phyloP scores from a whole-genome alignment of 2,888 invertebrate species.

The Stratiomys singularior region DNA sequence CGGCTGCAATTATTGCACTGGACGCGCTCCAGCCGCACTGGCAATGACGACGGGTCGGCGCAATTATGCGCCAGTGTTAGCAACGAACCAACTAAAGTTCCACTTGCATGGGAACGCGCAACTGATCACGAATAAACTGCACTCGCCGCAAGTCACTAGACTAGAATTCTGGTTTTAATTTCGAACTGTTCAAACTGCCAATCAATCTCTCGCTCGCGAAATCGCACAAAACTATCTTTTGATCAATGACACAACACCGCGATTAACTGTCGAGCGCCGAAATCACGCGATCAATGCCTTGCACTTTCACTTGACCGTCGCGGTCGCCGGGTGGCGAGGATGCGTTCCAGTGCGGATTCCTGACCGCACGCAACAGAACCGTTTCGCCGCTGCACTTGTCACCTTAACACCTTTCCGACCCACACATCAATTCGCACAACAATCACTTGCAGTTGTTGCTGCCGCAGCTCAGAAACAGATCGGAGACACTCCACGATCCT shows the following conservation, averaged over 20 bases:
- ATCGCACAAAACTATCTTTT: no score
- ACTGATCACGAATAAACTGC: neutral
- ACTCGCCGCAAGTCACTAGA: neutral
- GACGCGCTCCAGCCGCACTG: neutral
- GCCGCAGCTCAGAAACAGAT: neutral
- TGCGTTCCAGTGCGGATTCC: neutral
- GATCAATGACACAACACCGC: no score
- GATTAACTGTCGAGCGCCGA: neutral
- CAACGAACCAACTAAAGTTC: neutral
- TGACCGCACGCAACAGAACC: neutral
- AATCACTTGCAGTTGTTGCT: slow-evolving; percentile 22
- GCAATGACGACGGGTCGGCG: neutral
- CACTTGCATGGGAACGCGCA: neutral
- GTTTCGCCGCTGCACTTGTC: slow-evolving; percentile 13
- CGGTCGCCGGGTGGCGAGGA: no score
- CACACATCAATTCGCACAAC: neutral
- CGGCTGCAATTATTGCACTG: no score
- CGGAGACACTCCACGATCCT: neutral
- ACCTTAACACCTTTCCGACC: slow-evolving; percentile 6
- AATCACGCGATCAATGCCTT: neutral
- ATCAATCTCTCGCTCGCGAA: no score
- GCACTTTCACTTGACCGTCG: slow-evolving; percentile 37
- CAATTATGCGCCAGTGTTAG: neutral
- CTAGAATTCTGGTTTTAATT: neutral
- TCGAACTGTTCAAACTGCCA: neutral